Evolutionary conservation across 2,888 invertebrate species (phyloP).

Genomic region (Acrobasis repandana): DNA sequence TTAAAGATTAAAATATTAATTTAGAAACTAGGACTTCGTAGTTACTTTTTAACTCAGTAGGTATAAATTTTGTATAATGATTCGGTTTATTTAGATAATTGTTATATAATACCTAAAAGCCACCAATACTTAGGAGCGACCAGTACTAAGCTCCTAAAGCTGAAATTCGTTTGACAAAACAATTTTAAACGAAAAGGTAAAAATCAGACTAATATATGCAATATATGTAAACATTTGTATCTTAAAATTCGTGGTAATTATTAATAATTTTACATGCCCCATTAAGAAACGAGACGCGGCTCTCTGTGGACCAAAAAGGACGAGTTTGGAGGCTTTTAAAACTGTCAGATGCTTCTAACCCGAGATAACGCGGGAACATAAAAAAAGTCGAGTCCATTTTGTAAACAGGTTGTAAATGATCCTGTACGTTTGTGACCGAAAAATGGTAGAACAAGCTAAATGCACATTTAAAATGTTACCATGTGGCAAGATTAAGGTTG

Average conservation of each 20-base stretch:
- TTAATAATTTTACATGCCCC: conserved; percentile 64
- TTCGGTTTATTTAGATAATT: no score
- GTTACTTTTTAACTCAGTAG: no score
- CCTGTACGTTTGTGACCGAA: conserved; percentile 47
- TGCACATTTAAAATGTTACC: conserved; percentile 14
- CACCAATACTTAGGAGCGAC: no score
- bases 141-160: no score
- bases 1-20: no score
- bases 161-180: no score
- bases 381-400: conserved; percentile 65
- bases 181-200: background rate
- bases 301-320: conserved; percentile 46
- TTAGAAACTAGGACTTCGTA: no score
- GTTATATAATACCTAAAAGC: no score
- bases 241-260: conserved; percentile 45
- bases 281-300: conserved; percentile 53
- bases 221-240: background rate
- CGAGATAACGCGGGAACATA: conserved; percentile 67
- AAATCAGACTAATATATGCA: background rate
- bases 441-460: conserved; percentile 46
- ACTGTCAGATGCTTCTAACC: conserved; percentile 69
- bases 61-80: no score
- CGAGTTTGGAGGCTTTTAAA: conserved; percentile 59
- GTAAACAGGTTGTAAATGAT: conserved; percentile 77
- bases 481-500: background rate